phyloP scores from a whole-genome alignment of 2,113 vertebrate species.

The Xenus cinereus region DNA sequence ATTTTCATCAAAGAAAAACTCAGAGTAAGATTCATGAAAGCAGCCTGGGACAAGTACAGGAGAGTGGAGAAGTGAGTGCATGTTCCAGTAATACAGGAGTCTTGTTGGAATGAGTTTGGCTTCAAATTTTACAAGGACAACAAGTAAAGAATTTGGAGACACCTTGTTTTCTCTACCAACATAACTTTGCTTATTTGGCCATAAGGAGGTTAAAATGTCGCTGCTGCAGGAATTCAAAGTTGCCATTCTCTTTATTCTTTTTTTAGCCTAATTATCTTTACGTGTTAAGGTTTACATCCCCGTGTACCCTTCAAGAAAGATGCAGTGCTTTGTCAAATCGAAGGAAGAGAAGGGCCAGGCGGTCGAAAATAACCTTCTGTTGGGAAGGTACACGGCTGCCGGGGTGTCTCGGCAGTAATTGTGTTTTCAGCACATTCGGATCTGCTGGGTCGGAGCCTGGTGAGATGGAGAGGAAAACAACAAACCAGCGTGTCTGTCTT shows the following conservation, averaged over 20 bases:
- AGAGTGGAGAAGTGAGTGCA: accelerated
- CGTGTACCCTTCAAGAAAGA: not conserved
- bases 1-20: not conserved
- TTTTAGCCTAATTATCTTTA: not conserved
- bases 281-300: not conserved
- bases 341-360: not conserved
- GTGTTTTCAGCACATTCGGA: not conserved
- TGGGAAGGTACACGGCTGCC: not conserved
- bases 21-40: not conserved
- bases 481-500: not conserved
- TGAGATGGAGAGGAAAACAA: not conserved
- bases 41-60: not conserved
- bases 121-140: not conserved
- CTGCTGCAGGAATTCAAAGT: not conserved
- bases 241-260: not conserved
- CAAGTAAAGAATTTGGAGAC: not conserved
- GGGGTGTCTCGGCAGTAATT: not conserved
- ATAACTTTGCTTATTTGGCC: not conserved
- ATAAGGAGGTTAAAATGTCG: not conserved
- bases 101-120: not conserved
- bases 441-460: accelerated
- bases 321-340: not conserved
- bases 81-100: not conserved
- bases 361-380: not conserved
- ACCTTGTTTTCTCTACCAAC: not conserved